These are phyloP conservation scores for Psittacara wagleri DNA, from an alignment of 2,113 vertebrate species.

Conservation along the genomic window DNA sequence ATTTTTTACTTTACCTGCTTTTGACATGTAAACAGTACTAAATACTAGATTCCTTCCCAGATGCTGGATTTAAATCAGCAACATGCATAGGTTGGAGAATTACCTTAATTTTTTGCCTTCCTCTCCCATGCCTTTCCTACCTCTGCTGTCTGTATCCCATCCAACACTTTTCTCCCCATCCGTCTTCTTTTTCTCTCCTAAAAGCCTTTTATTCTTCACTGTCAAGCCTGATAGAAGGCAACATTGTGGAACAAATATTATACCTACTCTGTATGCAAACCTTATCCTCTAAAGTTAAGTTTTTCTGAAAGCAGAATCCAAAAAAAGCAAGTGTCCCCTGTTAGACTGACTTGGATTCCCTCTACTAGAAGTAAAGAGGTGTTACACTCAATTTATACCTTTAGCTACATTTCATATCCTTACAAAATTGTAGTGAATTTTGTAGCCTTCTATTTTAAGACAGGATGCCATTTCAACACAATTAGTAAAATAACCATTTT, in stretches of 20 bases:
- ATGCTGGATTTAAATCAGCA: background rate
- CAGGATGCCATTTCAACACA: background rate
- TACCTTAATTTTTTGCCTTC: background rate
- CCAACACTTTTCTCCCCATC: background rate
- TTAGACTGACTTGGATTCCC: background rate
- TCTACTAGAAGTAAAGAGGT: background rate
- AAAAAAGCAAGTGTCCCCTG: background rate
- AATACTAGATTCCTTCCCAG: background rate
- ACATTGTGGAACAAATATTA: background rate
- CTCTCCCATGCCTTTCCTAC: background rate
- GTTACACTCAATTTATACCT: background rate
- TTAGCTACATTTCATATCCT: background rate
- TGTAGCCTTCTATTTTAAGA: background rate
- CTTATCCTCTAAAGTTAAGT: background rate
- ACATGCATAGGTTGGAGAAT: accelerated
- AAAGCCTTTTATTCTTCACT: background rate
- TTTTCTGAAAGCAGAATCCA: background rate
- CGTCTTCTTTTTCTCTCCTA: background rate
- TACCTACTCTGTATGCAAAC: background rate
- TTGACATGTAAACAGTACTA: background rate
- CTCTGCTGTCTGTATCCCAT: background rate
- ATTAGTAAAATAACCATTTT: background rate
- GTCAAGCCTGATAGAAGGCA: background rate
- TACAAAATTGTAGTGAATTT: background rate
- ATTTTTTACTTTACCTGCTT: background rate